Conservation (phyloP, 2,797 vertebrate species). For the Avahi laniger region DNA sequence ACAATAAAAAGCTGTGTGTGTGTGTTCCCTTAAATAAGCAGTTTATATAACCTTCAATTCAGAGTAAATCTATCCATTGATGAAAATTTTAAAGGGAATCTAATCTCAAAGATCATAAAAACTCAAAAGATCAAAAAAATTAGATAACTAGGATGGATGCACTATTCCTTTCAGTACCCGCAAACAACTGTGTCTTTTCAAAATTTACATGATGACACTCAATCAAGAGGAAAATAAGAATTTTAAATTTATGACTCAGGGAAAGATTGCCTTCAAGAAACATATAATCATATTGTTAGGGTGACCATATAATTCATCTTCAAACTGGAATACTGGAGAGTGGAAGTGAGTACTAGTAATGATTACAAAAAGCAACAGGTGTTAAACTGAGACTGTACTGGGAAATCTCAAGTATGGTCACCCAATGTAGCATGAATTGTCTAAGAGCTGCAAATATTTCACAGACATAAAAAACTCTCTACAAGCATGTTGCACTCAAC, state of each 20-base stretch:
- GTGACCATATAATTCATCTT: neutral
- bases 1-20: conserved; percentile 17
- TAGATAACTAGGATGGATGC: neutral
- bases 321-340: neutral
- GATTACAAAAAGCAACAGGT: neutral
- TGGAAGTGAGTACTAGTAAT: neutral
- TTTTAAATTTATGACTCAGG: conserved; percentile 58
- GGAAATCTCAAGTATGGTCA: neutral
- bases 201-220: conserved; percentile 24
- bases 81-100: conserved; percentile 50
- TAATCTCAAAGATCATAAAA: conserved; percentile 47
- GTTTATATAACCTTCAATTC: neutral
- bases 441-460: conserved; percentile 45
- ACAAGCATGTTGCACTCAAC: conserved; percentile 43
- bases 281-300: conserved; percentile 23
- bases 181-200: conserved; percentile 2
- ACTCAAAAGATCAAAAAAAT: neutral
- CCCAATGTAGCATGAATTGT: neutral
- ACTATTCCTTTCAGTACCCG: conserved; percentile 35
- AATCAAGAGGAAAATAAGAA: conserved; percentile 67
- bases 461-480: conserved; percentile 37
- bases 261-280: conserved; percentile 62
- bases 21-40: neutral
- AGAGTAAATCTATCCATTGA: neutral
- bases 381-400: neutral